These are phyloP conservation scores for Lithodes maja DNA, from an alignment of 2,888 invertebrate species.

Conservation along the genomic window DNA sequence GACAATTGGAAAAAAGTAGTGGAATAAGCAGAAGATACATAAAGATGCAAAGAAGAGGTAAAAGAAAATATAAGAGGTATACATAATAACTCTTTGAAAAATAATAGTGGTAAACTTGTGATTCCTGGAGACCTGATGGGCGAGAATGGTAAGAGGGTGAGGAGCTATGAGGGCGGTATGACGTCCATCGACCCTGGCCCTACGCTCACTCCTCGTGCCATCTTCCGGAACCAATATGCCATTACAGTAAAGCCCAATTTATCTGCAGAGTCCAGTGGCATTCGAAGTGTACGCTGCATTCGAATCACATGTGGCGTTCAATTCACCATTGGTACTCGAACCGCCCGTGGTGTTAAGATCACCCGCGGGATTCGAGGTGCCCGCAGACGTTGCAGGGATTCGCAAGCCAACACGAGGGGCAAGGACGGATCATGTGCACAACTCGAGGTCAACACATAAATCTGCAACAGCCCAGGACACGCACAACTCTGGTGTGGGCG, in stretches of 20 bases:
- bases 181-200: neutral
- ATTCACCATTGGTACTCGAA: too few relatives aligned
- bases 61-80: too few relatives aligned
- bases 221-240: neutral
- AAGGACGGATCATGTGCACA: conserved; percentile 72
- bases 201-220: too few relatives aligned
- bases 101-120: too few relatives aligned
- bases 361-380: neutral
- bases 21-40: too few relatives aligned
- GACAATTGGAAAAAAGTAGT: too few relatives aligned
- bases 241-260: neutral
- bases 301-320: too few relatives aligned
- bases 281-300: too few relatives aligned
- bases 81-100: too few relatives aligned
- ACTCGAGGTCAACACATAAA: conserved; percentile 23
- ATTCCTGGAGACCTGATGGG: conserved; percentile 20
- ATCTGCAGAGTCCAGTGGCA: neutral
- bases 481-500: conserved; percentile 50
- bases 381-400: neutral
- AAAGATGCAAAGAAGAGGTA: too few relatives aligned
- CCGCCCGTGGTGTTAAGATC: neutral
- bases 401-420: neutral
- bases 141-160: conserved; percentile 37
- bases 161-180: conserved; percentile 42
- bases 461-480: conserved; percentile 47